Conservation (phyloP, 1,140 invertebrate species). For the Brachionus angularis region DNA sequence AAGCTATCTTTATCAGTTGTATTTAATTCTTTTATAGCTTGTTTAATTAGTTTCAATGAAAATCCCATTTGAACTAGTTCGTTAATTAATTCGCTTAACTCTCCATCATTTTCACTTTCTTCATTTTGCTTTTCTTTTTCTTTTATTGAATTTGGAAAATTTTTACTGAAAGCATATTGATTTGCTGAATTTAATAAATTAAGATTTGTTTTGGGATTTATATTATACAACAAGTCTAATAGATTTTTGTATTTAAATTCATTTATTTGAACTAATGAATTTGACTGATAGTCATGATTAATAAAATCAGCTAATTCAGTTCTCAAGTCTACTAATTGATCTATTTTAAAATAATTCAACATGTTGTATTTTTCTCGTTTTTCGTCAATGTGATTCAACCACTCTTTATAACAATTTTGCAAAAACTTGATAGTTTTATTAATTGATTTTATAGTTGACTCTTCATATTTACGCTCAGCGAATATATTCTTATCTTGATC, state of each 20-base stretch:
- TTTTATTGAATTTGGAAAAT: neutral
- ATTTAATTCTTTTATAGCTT: constrained; percentile 44
- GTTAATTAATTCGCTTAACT: constrained; percentile 46
- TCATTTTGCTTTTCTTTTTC: neutral
- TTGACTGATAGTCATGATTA: neutral
- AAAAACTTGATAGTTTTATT: constrained; percentile 49
- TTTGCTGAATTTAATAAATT: neutral
- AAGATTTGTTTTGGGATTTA: constrained; percentile 48
- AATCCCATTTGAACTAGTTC: constrained; percentile 41
- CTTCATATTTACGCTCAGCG: neutral
- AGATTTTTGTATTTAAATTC: constrained; percentile 31
- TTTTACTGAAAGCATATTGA: neutral
- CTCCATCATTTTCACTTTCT: neutral
- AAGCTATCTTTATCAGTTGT: neutral
- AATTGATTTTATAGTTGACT: constrained; percentile 46
- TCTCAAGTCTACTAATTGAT: constrained; percentile 51
- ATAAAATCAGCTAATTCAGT: constrained; percentile 47
- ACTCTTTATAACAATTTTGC: constrained; percentile 49
- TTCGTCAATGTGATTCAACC: constrained; percentile 48
- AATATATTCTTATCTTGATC: constrained; percentile 45
- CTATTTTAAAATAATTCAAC: constrained; percentile 51
- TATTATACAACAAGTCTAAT: constrained; percentile 46
- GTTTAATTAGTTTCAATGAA: constrained; percentile 46
- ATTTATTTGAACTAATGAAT: no score
- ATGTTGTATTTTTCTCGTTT: constrained; percentile 48